Evolutionary conservation across 2,113 vertebrate genomes (phyloP), one percentile per base, ranked within the genome.

Genomic region (Oenanthe melanoleuca): DNA sequence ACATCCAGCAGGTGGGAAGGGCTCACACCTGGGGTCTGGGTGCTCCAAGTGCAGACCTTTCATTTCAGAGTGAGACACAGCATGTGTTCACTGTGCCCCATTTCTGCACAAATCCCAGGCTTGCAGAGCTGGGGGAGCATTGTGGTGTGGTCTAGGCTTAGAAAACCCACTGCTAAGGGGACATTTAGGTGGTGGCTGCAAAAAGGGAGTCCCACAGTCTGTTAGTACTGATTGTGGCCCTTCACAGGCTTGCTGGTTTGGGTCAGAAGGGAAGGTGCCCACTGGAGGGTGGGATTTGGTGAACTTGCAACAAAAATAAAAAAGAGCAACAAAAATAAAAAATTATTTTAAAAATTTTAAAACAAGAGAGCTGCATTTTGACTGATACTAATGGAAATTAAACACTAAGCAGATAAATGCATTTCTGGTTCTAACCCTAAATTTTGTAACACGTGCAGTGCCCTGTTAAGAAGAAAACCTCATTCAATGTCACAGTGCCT

Each of bases 391-490:
- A 73, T 73, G 67, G 44, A 50, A 92, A 93, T 84, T 60, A 34
- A 11, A 64, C 45, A 83, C 66, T 64, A 66, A 40, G 56, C 26
- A 80, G 60, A 55, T 88, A 86, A 92, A 90, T 67, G 64, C 11
- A 20, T 78, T 95, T 88, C 38, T 94, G 67, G 66, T 73, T 88
- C 71, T 90, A 75, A 56, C 57, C 18, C 40, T 52, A 49, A 40
- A 53, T 81, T 83, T 80, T 80, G 50, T 82, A 80, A 66, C 34
- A 38, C 0, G 0, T 52, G 47, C 56, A 74, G 28, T 64, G 47
- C 33, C 56, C 63, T 67, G 23, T 86, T 94, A 92, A 85, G 60
- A 88, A 78, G 56, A 71, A 82, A 90, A 94, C 56, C 52, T 80
- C 52, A 37, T 92, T 88, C 69, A 70, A 25, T 71, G 47, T 56